These are phyloP conservation scores for Octodon degus DNA, from an alignment of 2,113 vertebrate genomes.

Conservation along the genomic window DNA sequence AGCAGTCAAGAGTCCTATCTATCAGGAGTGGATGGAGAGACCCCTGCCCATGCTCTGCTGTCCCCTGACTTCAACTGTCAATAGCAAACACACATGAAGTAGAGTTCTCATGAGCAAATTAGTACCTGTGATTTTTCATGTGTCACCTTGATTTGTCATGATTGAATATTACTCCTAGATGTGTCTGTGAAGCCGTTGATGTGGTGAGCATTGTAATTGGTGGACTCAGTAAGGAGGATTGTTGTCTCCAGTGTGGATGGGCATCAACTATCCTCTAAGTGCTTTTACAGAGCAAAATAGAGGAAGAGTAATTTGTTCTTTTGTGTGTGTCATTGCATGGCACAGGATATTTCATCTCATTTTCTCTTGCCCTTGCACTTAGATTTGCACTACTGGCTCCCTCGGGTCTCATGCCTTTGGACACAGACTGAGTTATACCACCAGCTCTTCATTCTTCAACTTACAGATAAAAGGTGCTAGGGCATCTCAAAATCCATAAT, in stretches of 20 bases:
- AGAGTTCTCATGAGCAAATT: neutral
- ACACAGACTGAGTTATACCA: neutral
- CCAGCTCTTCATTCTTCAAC: neutral
- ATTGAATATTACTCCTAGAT: neutral
- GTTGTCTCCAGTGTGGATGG: neutral
- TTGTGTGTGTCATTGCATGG: neutral
- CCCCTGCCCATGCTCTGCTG: neutral
- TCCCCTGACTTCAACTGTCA: neutral
- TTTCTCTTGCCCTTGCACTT: neutral
- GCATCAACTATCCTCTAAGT: neutral
- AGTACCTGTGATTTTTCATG: constrained; percentile 19
- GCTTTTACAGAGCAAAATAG: neutral
- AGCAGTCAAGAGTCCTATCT: neutral
- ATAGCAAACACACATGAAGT: neutral
- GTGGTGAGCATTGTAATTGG: neutral
- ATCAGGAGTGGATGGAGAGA: neutral
- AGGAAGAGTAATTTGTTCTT: neutral
- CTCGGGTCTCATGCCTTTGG: neutral
- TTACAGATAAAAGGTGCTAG: neutral
- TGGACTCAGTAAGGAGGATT: neutral
- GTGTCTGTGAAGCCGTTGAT: neutral
- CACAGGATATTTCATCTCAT: neutral
- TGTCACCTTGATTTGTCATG: neutral
- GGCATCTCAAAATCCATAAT: neutral
- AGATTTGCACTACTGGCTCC: neutral